Conservation (phyloP, 2,113 vertebrate species). For the Mustela nigripes region DNA sequence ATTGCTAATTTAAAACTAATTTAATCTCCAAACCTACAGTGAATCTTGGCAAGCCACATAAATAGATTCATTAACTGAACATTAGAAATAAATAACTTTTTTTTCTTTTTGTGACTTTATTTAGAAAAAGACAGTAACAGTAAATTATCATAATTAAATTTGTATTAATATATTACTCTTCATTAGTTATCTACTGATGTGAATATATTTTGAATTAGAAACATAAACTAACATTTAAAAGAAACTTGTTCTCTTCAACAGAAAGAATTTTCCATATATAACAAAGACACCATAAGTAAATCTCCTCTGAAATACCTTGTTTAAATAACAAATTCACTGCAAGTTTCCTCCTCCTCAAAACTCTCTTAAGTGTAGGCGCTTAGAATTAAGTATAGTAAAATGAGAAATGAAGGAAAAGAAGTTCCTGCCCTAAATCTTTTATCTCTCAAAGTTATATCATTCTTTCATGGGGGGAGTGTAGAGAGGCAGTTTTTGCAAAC, state of each 20-base stretch:
- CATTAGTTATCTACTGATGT: slow-evolving; percentile 79
- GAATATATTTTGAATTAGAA: slow-evolving; percentile 66
- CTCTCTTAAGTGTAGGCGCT: neutral
- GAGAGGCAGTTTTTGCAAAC: fast-evolving
- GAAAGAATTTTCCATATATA: neutral
- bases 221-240: slow-evolving; percentile 2
- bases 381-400: neutral
- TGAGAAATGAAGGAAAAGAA: neutral
- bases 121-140: slow-evolving; percentile 86
- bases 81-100: slow-evolving; percentile 83
- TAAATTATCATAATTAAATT: slow-evolving; percentile 88
- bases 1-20: slow-evolving; percentile 54
- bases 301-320: neutral
- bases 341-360: neutral
- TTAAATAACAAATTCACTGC: neutral
- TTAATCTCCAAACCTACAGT: slow-evolving; percentile 38
- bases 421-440: neutral
- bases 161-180: slow-evolving; percentile 85
- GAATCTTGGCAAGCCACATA: slow-evolving; percentile 60
- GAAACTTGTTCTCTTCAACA: neutral
- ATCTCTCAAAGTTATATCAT: neutral
- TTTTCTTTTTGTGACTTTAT: slow-evolving; percentile 82
- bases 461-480: neutral
- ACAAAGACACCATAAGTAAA: neutral
- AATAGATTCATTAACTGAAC: slow-evolving; percentile 84